Conservation (phyloP, 2,797 vertebrate species). For the Pseudochirops cupreus region DNA sequence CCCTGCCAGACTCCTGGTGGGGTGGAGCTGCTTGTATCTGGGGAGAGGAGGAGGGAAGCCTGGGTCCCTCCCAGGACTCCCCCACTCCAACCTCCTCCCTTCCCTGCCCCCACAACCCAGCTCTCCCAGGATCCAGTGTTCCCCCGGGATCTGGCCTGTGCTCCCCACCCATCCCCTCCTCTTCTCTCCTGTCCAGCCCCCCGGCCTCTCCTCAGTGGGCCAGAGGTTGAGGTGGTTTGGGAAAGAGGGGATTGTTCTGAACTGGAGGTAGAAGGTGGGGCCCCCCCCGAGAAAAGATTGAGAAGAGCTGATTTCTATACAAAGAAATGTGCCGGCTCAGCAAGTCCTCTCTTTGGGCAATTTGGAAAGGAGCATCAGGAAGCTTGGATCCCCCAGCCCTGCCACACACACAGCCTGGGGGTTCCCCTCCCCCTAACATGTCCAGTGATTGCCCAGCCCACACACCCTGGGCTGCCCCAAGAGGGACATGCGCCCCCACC, state of each 20-base stretch:
- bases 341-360: not conserved
- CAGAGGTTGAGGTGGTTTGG: slow-evolving; percentile 51
- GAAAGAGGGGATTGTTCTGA: slow-evolving; percentile 54
- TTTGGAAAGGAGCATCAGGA: not conserved
- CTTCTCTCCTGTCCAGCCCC: not conserved
- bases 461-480: slow-evolving; percentile 43
- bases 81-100: slow-evolving; percentile 18
- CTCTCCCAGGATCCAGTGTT: slow-evolving; percentile 3
- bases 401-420: slow-evolving; percentile 13
- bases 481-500: slow-evolving; percentile 46
- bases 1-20: not conserved
- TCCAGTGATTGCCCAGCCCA: slow-evolving; percentile 62
- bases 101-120: not conserved
- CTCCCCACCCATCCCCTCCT: slow-evolving; percentile 37
- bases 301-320: slow-evolving; percentile 72
- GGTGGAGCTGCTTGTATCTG: not conserved
- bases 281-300: not conserved
- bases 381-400: not conserved
- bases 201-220: not conserved
- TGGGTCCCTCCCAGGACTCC: not conserved
- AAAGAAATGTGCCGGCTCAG: slow-evolving; percentile 78
- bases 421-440: not conserved
- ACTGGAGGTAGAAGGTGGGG: slow-evolving; percentile 23
- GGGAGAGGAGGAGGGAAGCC: not conserved
- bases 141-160: too few relatives aligned